Conservation (phyloP, 2,888 invertebrate species). For the Agriopis aurantiaria region DNA sequence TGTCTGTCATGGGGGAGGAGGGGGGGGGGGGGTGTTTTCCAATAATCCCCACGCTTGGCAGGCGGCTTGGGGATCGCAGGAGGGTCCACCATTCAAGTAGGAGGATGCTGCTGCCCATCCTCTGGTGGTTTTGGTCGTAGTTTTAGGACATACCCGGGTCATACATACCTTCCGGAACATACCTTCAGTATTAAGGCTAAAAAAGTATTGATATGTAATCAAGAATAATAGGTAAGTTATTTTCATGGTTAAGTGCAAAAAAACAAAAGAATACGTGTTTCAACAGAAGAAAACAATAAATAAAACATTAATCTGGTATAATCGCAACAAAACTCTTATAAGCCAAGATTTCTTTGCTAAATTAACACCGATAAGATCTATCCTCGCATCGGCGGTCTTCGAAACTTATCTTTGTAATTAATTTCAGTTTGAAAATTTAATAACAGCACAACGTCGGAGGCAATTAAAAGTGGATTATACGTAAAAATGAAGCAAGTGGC, state of each 20-base stretch:
- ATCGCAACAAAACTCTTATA: slow-evolving; percentile 48
- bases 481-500: slow-evolving; percentile 80
- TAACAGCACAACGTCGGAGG: slow-evolving; percentile 69
- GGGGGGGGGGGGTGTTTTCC: no score
- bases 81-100: no score
- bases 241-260: not conserved
- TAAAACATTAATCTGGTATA: slow-evolving; percentile 50
- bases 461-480: slow-evolving; percentile 85
- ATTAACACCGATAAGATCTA: slow-evolving; percentile 80
- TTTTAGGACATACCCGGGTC: no score
- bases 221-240: not conserved
- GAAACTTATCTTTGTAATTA: slow-evolving; percentile 76
- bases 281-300: slow-evolving; percentile 47
- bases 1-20: no score
- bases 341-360: slow-evolving; percentile 72
- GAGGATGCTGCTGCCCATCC: no score
- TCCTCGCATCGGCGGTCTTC: slow-evolving; percentile 76
- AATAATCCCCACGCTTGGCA: no score
- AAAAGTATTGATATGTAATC: not conserved
- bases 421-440: slow-evolving; percentile 79
- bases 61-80: no score
- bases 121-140: no score
- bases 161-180: no score
- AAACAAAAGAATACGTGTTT: slow-evolving; percentile 8
- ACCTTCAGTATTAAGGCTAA: not conserved